Conservation (phyloP, 2,113 vertebrate species). For the Meleagris gallopavo region DNA sequence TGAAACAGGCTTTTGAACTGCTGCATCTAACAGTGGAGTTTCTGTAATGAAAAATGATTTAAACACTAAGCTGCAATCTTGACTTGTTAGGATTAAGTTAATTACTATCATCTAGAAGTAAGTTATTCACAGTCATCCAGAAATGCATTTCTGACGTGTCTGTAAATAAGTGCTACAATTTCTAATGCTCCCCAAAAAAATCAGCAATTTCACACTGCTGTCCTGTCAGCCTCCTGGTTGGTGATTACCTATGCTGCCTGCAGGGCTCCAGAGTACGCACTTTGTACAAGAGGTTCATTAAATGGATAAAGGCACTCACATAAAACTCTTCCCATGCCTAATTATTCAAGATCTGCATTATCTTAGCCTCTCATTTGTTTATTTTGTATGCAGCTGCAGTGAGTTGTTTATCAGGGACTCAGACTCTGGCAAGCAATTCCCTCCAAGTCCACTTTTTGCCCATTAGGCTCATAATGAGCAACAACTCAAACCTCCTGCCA, state of each 20-base stretch:
- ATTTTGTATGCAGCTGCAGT: constrained; percentile 26
- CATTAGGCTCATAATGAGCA: constrained; percentile 28
- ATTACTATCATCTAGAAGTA: constrained; percentile 60
- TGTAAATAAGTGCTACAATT: constrained; percentile 30
- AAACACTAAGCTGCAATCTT: constrained; percentile 36
- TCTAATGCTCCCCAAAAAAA: neutral
- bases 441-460: constrained; percentile 34
- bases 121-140: constrained; percentile 49
- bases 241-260: neutral
- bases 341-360: constrained; percentile 38
- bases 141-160: constrained; percentile 36
- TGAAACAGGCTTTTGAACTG: neutral
- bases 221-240: neutral
- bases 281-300: constrained; percentile 24
- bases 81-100: constrained; percentile 60
- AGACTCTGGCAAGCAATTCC: neutral
- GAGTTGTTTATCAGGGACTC: neutral
- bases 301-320: constrained; percentile 35
- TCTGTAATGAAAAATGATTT: constrained; percentile 27
- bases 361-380: constrained; percentile 24
- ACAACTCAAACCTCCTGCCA: neutral
- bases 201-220: neutral
- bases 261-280: neutral
- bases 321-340: constrained; percentile 18
- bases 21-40: neutral